Base-by-base conservation (phyloP, 2,888 invertebrate species). In the Nephrocerus scutellatus region DNA sequence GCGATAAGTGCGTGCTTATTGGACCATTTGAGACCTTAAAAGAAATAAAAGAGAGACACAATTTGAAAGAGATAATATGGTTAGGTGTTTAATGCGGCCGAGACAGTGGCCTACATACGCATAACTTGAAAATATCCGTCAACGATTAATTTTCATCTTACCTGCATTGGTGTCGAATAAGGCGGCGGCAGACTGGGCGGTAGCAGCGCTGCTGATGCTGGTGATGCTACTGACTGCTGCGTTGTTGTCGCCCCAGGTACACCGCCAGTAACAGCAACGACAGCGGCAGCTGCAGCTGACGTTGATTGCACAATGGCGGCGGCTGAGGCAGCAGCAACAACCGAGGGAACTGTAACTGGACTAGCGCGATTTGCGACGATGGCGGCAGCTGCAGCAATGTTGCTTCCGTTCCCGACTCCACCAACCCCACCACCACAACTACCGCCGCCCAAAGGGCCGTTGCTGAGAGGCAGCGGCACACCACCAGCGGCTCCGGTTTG, bases 131-230 rank as follows among this genome's bases (percentile, higher is more conserved):
- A 30, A 28, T 29, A 37, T 34, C n/a, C n/a, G 37, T 35, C 30
- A 45, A 42, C 35, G 36, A 28, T 31, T 44, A 42, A 43, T 37
- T 35, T 36, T 38, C 40, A 47, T 26, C 48, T 53, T 51, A 63
- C 63, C 63, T 61, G 62, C 55, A 59, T 56, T 58, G 71, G 63
- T 52, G 65, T 69, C 43, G 77, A 74, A 66, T 76, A 78, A 51
- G 76, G 75, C 53, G 78, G 78, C 48, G 76, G 77, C 50, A 76
- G 71, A 50, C 76, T 77, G 54, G 78, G 77, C 53, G 78, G 77
- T 47, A 79, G 77, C 54, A 78, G 71, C 51, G 77, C 74, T 55
- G 81, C 79, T 55, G 82, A 80, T 57, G 82, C 82, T 54, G 82
- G 5, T 6, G 13, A 15, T 23, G 24, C 22, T 9, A 7, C n/a